Percentiles rank a stretch among this genome's conserved stretches.
Evolutionary conservation across 2,113 vertebrate genomes (phyloP).

Genomic region (Dasyurus viverrinus): DNA sequence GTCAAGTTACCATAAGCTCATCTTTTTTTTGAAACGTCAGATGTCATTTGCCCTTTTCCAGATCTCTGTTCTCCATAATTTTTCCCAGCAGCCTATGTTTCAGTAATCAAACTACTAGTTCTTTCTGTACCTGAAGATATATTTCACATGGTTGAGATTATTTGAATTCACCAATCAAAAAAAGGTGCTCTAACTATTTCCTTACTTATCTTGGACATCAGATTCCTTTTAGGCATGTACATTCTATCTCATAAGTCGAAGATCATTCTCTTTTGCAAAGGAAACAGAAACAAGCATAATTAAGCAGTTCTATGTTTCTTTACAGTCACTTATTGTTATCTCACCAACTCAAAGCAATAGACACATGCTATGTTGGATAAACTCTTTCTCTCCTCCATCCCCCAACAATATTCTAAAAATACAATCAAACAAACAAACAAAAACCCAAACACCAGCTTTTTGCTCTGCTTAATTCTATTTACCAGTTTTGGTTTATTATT

Average conservation of each 20-base stretch:
- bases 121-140: neutral
- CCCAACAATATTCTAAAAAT: neutral
- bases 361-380: neutral
- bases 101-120: neutral
- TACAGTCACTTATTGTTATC: neutral
- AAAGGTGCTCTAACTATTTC: neutral
- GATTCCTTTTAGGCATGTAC: neutral
- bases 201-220: neutral
- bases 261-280: neutral
- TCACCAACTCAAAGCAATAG: neutral
- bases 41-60: neutral
- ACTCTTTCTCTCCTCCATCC: neutral
- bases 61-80: neutral
- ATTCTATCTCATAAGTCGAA: neutral
- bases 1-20: neutral
- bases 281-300: neutral
- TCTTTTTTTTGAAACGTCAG: neutral
- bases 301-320: neutral
- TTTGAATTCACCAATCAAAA: neutral
- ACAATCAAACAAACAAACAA: too few relatives aligned
- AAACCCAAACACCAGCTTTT: neutral
- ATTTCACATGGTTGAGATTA: neutral
- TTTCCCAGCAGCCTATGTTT: neutral
- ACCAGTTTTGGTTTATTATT: neutral
- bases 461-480: neutral